Base-by-base conservation (phyloP, 2,797 vertebrate genomes). In the Dallia pectoralis region DNA sequence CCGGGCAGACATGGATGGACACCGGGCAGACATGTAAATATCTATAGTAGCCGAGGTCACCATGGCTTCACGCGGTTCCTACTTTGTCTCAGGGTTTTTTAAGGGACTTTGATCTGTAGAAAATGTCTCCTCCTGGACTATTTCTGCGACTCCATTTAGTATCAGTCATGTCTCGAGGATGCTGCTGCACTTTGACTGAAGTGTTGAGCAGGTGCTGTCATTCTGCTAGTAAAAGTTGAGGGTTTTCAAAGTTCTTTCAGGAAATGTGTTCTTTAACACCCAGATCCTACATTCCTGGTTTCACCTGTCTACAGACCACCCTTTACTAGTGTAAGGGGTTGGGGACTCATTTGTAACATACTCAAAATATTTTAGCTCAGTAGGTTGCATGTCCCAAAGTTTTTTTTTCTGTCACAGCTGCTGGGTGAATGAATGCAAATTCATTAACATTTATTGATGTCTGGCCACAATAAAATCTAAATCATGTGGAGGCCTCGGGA, bases 201-300 rank as follows among this genome's bases (percentile, higher is more conserved):
- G 36, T 3, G 65, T 32, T 29, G 49, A 71, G 73, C 49, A 64
- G 65, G 73, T 16, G 25, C 48, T 56, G 32, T 48, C 61, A 36
- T 59, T 51, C n/a, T 49, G 53, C 69, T 61, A 53, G 70, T 62
- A 30, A 62, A 75, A 69, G 74, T 32, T 51, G 62, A 70, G 22
- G 12, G n/a, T 59, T 78, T 36, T 76, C 81, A 80, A 82, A 81
- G 85, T 81, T 73, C 80, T 75, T 48, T 48, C 30, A 63, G 62
- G 56, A 72, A 76, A 71, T 30, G 14, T 25, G 6, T 19, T 69
- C n/a, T 69, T 62, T 61, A 32, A 25, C 19, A 14, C 27, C 67
- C 11, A 27, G 2, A n/a, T 56, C 22, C 0, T 19, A 25, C 53
- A 59, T 22, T 59, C 9, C 22, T 25, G 11, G 9, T 59, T 19